phyloP scores from a whole-genome alignment of 2,888 invertebrate species.

The Heliconius erato region DNA sequence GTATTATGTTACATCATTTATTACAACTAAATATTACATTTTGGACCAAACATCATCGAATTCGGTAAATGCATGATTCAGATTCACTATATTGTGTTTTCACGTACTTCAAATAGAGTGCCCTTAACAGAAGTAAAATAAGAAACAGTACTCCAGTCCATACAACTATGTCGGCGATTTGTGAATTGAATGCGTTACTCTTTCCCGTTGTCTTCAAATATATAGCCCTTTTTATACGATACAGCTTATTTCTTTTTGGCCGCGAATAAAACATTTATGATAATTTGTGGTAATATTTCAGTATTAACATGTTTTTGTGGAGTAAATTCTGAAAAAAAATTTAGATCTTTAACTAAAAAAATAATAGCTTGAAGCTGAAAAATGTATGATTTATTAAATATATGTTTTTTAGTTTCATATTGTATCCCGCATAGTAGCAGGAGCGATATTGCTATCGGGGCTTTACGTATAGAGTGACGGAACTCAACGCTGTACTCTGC shows the following conservation, averaged over 20 bases:
- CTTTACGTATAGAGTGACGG: too few species aligned
- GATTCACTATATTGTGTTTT: slow-evolving; percentile 41
- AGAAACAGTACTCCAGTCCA: slow-evolving; percentile 55
- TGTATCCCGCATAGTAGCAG: too few species aligned
- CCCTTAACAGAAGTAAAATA: slow-evolving; percentile 53
- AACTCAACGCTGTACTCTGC: too few species aligned
- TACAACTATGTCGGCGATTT: slow-evolving; percentile 52
- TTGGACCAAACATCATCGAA: slow-evolving; percentile 1
- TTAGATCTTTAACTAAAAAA: background rate
- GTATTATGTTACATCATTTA: background rate
- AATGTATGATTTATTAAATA: background rate
- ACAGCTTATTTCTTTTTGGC: slow-evolving; percentile 50
- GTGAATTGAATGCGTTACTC: slow-evolving; percentile 25
- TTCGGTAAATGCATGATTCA: background rate
- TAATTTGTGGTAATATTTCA: background rate
- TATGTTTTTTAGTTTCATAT: too few species aligned
- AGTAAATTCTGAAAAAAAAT: background rate
- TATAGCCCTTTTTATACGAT: slow-evolving; percentile 56
- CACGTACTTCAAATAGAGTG: slow-evolving; percentile 55
- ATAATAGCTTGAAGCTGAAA: background rate
- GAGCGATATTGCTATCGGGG: too few species aligned
- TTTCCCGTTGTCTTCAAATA: slow-evolving; percentile 51
- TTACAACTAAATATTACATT: background rate
- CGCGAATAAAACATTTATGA: slow-evolving; percentile 54
- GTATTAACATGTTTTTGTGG: slow-evolving; percentile 11